Evolutionary conservation across 2,797 vertebrate genomes (phyloP), one percentile per base, ranked within the genome.

Genomic region (Antennarius maculatus): DNA sequence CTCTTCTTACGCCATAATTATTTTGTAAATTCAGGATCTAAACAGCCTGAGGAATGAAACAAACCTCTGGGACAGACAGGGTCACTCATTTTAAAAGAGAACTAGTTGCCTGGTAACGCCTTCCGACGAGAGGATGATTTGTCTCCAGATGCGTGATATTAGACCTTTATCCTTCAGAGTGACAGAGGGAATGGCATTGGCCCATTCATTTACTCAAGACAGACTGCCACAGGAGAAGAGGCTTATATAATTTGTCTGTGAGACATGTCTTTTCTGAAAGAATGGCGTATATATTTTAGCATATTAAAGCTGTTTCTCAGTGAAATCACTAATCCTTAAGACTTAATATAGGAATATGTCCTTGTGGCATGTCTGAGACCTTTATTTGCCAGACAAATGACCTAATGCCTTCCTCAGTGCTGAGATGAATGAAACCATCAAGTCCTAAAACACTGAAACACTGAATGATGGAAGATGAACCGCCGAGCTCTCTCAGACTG

Each of bases 241-340:
- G 63, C 64, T 55, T 45, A 3, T 50, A 16, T 79, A 76, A 88
- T 88, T 74, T 58, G 62, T 89, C 83, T 84, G 65, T 27, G 61
- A 80, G 84, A 82, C 80, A 69, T 70, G 56, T 89, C 85, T 73
- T 54, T 61, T n/a, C 67, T 52, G 71, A 49, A 78, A 60, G 71
- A 76, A 74, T 68, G 78, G 62, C 71, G 77, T 79, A 71, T 74
- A 74, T 88, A 23, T 84, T 88, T 86, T 86, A 83, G 76, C 85
- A 87, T 88, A 88, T 90, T 85, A 83, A 85, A 86, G 83, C 83
- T 60, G 84, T 88, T 90, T 82, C 79, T 88, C 78, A 63, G 79
- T 57, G 61, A 78, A 82, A 80, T 81, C 74, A 76, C 81, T 83
- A 86, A 87, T 90, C 83, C 83, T 71, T 17, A 58, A 60, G 76